Evolutionary conservation across 2,888 invertebrate genomes (phyloP).

Genomic region (Drosophila putrida): DNA sequence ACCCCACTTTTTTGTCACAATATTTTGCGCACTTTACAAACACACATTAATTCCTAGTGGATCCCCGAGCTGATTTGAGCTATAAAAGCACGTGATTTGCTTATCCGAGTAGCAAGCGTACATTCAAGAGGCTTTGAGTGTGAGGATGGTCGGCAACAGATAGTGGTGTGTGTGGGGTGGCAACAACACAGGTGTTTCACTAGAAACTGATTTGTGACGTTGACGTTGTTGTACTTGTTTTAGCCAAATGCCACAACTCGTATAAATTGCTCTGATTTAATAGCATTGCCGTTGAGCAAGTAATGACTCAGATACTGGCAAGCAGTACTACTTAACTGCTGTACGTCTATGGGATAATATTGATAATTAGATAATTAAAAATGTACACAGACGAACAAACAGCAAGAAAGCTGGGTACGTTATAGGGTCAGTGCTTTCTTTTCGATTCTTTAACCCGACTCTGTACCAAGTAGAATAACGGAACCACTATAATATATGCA

Average conservation of each 20-base stretch:
- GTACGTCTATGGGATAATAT: neutral
- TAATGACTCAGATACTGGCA: conserved; percentile 13
- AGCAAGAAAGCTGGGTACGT: too few relatives aligned
- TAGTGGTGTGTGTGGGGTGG: neutral
- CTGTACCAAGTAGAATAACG: too few relatives aligned
- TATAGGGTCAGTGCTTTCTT: too few relatives aligned
- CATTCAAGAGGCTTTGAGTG: neutral
- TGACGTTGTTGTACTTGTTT: conserved; percentile 28
- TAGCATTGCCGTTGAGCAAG: conserved; percentile 27
- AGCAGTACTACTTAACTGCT: neutral
- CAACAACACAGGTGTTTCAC: conserved; percentile 47
- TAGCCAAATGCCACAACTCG: conserved; percentile 29
- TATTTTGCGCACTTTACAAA: conserved; percentile 55
- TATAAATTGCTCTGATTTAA: conserved; percentile 55
- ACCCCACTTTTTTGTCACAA: conserved; percentile 21
- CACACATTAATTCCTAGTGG: conserved; percentile 57
- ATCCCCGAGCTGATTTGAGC: conserved; percentile 49
- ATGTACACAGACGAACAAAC: neutral
- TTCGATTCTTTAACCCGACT: too few relatives aligned
- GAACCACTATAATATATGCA: too few relatives aligned
- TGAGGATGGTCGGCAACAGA: too few relatives aligned
- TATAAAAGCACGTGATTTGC: conserved; percentile 71
- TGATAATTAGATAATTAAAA: neutral
- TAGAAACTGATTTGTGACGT: conserved; percentile 51
- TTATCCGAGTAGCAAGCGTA: conserved; percentile 44